A percentile compares a stretch with the other conserved stretches of the same genome.
Conservation (phyloP, 2,888 invertebrate species). For the Furcula furcula region DNA sequence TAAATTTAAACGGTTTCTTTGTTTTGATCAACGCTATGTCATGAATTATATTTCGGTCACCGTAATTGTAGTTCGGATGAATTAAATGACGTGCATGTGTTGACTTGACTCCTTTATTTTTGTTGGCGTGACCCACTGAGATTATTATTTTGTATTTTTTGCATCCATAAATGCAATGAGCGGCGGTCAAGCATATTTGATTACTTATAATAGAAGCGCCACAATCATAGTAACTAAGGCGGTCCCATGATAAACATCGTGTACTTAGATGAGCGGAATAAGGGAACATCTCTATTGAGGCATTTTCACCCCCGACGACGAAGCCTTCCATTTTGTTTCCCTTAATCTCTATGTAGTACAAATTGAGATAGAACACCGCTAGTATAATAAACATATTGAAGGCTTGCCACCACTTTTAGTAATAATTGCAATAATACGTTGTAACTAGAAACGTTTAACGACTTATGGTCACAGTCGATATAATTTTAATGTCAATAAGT, state of each 20-base stretch:
- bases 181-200: conserved; percentile 25
- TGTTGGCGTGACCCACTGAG: neutral
- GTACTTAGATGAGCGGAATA: neutral
- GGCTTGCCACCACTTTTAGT: no score
- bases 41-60: neutral
- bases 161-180: conserved; percentile 24
- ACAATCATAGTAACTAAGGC: conserved; percentile 14
- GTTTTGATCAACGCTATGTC: no score
- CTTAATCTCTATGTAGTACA: neutral
- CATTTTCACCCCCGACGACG: neutral
- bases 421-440: no score
- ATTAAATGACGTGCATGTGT: no score
- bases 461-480: neutral
- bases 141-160: neutral
- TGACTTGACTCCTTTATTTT: neutral
- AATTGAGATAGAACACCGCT: neutral
- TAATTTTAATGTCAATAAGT: neutral
- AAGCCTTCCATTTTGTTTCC: neutral
- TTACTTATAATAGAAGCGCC: conserved; percentile 32
- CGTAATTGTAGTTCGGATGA: no score
- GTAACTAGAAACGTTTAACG: neutral
- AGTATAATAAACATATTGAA: neutral
- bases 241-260: neutral
- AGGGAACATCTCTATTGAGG: neutral
- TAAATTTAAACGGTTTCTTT: no score